A percentile compares a stretch with the other conserved stretches of the same genome.
Conservation (phyloP, 2,113 vertebrate genomes). For the Varanus komodoensis region DNA sequence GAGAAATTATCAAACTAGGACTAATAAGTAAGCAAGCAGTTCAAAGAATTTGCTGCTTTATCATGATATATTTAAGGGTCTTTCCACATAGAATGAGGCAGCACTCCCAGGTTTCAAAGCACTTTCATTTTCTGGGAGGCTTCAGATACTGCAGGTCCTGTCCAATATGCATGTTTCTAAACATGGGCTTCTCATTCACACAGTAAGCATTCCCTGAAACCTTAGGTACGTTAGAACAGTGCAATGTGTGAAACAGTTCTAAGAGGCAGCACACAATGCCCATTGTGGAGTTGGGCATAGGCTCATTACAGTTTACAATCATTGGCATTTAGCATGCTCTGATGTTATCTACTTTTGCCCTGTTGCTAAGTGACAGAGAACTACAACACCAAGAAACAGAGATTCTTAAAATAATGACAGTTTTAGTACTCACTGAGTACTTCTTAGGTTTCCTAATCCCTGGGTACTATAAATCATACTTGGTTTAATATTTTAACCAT, state of each 20-base stretch:
- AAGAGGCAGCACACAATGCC: too few species aligned
- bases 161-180: neutral
- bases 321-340: slow-evolving; percentile 39
- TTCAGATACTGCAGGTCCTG: neutral
- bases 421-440: slow-evolving; percentile 37
- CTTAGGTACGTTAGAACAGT: neutral
- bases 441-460: slow-evolving; percentile 40
- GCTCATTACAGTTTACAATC: slow-evolving; percentile 33
- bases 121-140: neutral
- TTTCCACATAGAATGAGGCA: neutral
- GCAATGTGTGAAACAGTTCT: neutral
- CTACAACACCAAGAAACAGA: slow-evolving; percentile 5
- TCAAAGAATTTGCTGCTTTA: slow-evolving; percentile 51
- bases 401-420: slow-evolving; percentile 17
- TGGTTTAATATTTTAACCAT: neutral
- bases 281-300: slow-evolving; percentile 33
- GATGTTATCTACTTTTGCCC: slow-evolving; percentile 32
- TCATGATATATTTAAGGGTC: slow-evolving; percentile 30
- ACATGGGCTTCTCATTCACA: neutral
- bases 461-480: slow-evolving; percentile 36
- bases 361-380: slow-evolving; percentile 34
- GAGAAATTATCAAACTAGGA: neutral
- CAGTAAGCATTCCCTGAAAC: neutral
- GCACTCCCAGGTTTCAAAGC: neutral
- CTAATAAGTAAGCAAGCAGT: slow-evolving; percentile 30